Conservation (phyloP, 2,113 vertebrate genomes). For the Piaya cayana region DNA sequence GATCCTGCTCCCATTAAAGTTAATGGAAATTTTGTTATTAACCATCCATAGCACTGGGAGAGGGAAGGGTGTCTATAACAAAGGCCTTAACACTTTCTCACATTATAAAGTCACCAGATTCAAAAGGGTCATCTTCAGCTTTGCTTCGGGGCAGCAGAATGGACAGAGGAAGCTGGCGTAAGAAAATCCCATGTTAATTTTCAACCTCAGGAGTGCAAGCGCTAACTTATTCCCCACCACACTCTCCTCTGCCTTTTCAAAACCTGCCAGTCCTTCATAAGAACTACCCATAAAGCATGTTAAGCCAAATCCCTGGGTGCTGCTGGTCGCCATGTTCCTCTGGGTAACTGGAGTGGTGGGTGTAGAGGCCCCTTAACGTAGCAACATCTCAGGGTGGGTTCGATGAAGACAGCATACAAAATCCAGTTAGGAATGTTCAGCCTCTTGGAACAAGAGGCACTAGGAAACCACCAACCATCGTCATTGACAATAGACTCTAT, state of each 20-base stretch:
- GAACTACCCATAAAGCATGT: background rate
- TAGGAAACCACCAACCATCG: constrained; percentile 24
- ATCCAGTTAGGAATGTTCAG: background rate
- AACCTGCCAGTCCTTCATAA: background rate
- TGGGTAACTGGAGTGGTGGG: background rate
- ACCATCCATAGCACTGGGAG: background rate
- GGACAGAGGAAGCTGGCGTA: background rate
- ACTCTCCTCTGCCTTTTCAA: background rate
- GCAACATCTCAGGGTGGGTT: background rate
- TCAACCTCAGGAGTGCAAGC: background rate
- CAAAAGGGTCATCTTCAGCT: background rate
- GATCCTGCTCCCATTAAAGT: background rate
- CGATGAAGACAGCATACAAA: background rate
- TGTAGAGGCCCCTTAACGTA: fast-evolving
- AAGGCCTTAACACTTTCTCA: background rate
- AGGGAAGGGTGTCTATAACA: background rate
- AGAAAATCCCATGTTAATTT: background rate
- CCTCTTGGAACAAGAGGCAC: background rate
- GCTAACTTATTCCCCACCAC: background rate
- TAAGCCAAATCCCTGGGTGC: background rate
- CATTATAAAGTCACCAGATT: background rate
- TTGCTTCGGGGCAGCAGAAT: background rate
- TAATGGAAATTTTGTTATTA: background rate
- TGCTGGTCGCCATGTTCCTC: background rate
- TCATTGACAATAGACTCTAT: constrained; percentile 27